Evolutionary conservation across 2,888 invertebrate genomes (phyloP).

Genomic region (Spilosoma lubricipeda): DNA sequence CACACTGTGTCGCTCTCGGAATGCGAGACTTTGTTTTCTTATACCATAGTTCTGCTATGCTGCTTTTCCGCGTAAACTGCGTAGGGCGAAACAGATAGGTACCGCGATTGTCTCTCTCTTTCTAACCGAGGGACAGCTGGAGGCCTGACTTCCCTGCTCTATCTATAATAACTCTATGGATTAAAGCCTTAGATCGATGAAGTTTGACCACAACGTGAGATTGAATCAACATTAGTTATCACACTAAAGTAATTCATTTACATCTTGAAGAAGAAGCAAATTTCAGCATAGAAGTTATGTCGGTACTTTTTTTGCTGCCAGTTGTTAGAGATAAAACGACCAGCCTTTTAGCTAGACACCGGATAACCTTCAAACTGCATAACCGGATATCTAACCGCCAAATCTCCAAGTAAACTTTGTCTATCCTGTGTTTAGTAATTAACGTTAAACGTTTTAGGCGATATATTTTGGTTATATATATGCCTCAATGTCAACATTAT

Average conservation of each 20-base stretch:
- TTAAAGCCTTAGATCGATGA: too few relatives aligned
- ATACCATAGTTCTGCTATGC: too few relatives aligned
- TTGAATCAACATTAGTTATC: background rate
- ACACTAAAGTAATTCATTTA: background rate
- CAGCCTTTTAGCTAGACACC: background rate
- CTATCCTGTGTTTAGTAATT: background rate
- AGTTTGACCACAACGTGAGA: background rate
- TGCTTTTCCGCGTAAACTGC: too few relatives aligned
- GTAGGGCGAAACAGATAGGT: too few relatives aligned
- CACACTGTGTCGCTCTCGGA: too few relatives aligned
- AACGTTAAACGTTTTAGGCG: background rate
- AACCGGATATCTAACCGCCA: background rate
- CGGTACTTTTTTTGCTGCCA: background rate
- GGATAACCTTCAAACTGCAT: background rate
- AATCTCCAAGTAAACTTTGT: background rate
- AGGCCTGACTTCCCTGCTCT: too few relatives aligned
- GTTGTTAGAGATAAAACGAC: background rate
- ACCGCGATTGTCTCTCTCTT: too few relatives aligned
- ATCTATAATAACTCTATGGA: too few relatives aligned
- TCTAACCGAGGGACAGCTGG: too few relatives aligned
- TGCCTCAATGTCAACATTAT: background rate
- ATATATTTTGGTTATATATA: background rate
- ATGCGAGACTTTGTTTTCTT: too few relatives aligned
- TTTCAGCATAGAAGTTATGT: background rate
- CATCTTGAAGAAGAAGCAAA: background rate